A percentile compares a stretch with the other conserved stretches of the same genome.
Conservation (phyloP, 2,888 invertebrate species). For the Brachylomia viminalis region DNA sequence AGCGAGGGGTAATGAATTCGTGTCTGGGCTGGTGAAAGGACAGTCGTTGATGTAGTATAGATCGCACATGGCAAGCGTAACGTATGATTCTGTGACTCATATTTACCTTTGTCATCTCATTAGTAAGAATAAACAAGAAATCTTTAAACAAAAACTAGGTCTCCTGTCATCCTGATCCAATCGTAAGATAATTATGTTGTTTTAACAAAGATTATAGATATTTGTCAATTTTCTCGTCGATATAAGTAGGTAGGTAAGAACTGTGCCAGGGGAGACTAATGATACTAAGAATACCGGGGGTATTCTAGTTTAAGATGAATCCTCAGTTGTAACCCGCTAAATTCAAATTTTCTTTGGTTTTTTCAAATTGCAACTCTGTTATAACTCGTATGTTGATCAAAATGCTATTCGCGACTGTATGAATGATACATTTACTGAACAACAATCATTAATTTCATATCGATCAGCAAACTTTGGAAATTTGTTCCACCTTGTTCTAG, state of each 20-base stretch:
- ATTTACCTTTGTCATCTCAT: neutral
- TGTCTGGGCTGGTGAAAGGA: constrained; percentile 37
- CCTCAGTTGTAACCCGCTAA: too few relatives aligned
- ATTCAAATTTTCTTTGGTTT: too few relatives aligned
- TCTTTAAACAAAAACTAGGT: neutral
- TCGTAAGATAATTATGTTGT: too few relatives aligned
- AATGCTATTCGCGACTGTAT: too few relatives aligned
- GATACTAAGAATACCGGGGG: too few relatives aligned
- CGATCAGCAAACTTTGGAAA: too few relatives aligned
- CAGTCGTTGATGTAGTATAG: neutral
- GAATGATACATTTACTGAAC: too few relatives aligned
- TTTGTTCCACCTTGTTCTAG: too few relatives aligned
- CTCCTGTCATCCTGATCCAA: neutral
- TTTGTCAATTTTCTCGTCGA: neutral
- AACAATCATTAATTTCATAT: too few relatives aligned
- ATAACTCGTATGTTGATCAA: too few relatives aligned
- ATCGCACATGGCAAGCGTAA: neutral
- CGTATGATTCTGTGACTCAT: neutral
- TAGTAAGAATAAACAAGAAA: neutral
- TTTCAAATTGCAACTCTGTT: too few relatives aligned
- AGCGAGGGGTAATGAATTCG: constrained; percentile 56
- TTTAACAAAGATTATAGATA: neutral
- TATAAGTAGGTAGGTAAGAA: neutral
- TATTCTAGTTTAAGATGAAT: too few relatives aligned
- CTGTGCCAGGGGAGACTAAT: neutral